Percentiles rank a stretch among this genome's conserved stretches.
phyloP scores from a whole-genome alignment of 1,140 invertebrate genomes.

The Drosophila lacteicornis region DNA sequence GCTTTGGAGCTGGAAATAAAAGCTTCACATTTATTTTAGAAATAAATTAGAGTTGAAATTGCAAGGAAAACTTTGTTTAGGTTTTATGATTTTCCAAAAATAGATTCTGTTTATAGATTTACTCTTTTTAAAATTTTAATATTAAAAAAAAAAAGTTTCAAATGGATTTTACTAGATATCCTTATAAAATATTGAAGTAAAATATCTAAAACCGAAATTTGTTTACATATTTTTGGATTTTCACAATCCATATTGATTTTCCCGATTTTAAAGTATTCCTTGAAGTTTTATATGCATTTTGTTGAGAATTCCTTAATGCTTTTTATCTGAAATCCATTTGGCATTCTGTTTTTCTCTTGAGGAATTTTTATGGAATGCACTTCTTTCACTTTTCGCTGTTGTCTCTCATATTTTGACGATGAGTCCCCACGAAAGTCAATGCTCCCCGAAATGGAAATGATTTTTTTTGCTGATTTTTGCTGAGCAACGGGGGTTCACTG shows the following conservation, averaged over 20 bases:
- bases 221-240: too few relatives aligned
- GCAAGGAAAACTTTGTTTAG: background rate
- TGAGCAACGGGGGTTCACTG: slow-evolving; percentile 38
- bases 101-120: too few relatives aligned
- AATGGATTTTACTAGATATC: too few relatives aligned
- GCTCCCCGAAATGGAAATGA: slow-evolving; percentile 53
- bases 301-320: background rate
- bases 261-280: slow-evolving; percentile 1
- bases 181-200: too few relatives aligned
- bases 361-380: slow-evolving; percentile 20
- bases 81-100: background rate
- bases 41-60: background rate
- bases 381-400: slow-evolving; percentile 37
- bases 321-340: slow-evolving; percentile 2
- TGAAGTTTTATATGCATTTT: background rate
- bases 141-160: too few relatives aligned
- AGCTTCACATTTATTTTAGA: background rate
- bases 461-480: slow-evolving; percentile 42
- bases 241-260: background rate
- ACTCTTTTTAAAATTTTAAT: too few relatives aligned
- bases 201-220: background rate
- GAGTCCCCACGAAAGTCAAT: slow-evolving; percentile 32
- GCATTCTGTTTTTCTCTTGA: background rate
- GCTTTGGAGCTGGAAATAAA: background rate
- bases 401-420: slow-evolving; percentile 24